Percentiles rank a stretch among this genome's conserved stretches.
Conservation (phyloP, 2,888 invertebrate genomes). For the Spodoptera littoralis region DNA sequence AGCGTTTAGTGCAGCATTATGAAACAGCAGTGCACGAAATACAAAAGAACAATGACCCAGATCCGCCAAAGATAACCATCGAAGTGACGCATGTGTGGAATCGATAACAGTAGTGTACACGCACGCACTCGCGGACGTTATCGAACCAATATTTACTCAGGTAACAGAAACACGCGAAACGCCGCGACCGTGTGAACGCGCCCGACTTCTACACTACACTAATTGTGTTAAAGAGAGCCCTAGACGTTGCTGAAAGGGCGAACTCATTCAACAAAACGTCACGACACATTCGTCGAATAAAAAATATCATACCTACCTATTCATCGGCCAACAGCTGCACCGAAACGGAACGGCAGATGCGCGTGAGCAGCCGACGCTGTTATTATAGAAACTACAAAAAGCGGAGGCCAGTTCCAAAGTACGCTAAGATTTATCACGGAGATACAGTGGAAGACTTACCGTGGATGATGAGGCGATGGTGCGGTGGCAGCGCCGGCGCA, state of each 20-base stretch:
- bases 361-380: slow-evolving; percentile 76
- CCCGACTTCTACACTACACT: slow-evolving; percentile 61
- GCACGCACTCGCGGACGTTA: slow-evolving; percentile 83
- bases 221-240: slow-evolving; percentile 75
- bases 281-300: slow-evolving; percentile 71
- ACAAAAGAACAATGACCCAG: slow-evolving; percentile 88
- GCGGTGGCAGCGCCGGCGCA: slow-evolving; percentile 79
- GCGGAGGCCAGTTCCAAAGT: slow-evolving; percentile 64
- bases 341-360: slow-evolving; percentile 84
- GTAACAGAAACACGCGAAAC: slow-evolving; percentile 81
- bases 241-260: slow-evolving; percentile 68
- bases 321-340: slow-evolving; percentile 82
- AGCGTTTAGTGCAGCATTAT: slow-evolving; percentile 63
- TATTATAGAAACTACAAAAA: slow-evolving; percentile 77
- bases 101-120: slow-evolving; percentile 86
- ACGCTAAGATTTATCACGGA: slow-evolving; percentile 64
- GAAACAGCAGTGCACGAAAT: slow-evolving; percentile 70
- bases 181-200: slow-evolving; percentile 76
- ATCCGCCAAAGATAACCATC: slow-evolving; percentile 86
- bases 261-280: slow-evolving; percentile 70
- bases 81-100: slow-evolving; percentile 86
- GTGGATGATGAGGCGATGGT: slow-evolving; percentile 60
- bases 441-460: slow-evolving; percentile 76
- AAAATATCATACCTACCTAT: slow-evolving; percentile 80
- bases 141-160: slow-evolving; percentile 84